A percentile compares a stretch with the other conserved stretches of the same genome.
These are phyloP conservation scores for Dissostichus mawsoni DNA, from an alignment of 2,113 vertebrate species.

Conservation along the genomic window DNA sequence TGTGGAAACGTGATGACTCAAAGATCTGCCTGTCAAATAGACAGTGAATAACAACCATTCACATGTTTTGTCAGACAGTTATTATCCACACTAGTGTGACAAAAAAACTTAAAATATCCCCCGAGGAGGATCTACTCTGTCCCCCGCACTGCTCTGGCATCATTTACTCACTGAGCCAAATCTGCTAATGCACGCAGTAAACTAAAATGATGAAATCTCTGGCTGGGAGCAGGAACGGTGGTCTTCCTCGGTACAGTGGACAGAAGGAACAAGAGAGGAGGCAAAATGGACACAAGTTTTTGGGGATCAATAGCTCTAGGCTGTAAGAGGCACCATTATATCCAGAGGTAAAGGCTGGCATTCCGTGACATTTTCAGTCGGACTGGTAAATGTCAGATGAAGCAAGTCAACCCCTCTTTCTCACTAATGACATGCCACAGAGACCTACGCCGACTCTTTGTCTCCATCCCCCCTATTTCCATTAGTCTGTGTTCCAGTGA, in stretches of 20 bases:
- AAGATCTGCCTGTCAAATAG: neutral
- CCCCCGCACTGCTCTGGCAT: neutral
- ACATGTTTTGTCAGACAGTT: neutral
- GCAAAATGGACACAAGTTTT: slow-evolving; percentile 51
- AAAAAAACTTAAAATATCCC: neutral
- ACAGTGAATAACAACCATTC: neutral
- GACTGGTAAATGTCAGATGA: slow-evolving; percentile 82
- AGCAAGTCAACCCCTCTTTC: slow-evolving; percentile 67
- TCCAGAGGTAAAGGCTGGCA: slow-evolving; percentile 79
- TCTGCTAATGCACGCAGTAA: slow-evolving; percentile 16
- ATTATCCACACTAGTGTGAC: neutral
- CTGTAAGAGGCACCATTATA: slow-evolving; percentile 70
- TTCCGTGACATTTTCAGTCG: slow-evolving; percentile 83
- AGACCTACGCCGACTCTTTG: slow-evolving; percentile 62
- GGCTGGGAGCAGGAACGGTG: neutral
- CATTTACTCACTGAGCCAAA: neutral
- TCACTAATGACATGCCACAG: slow-evolving; percentile 70
- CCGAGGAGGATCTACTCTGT: too few species aligned
- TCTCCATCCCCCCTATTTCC: slow-evolving; percentile 60
- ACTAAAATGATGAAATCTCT: slow-evolving; percentile 9
- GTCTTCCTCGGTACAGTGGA: slow-evolving; percentile 41
- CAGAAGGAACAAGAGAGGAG: slow-evolving; percentile 14
- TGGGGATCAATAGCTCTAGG: slow-evolving; percentile 72
- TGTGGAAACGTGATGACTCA: neutral
- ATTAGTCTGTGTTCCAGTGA: slow-evolving; percentile 56